Base-by-base conservation (phyloP, 2,797 vertebrate genomes). In the Propithecus perrieri region DNA sequence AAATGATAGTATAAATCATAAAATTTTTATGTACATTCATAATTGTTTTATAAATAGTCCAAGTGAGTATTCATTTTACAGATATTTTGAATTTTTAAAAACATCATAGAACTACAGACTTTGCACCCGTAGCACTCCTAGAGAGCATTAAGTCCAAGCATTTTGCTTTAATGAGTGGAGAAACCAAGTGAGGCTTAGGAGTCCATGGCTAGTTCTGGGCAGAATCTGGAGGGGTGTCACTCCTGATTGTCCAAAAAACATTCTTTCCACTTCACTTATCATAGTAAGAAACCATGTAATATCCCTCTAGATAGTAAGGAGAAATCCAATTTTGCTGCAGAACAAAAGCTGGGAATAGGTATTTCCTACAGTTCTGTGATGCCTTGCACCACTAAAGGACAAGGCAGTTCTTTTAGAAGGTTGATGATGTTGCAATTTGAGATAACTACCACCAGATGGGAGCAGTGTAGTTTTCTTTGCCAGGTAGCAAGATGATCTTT, bases 381-480 rank as follows among this genome's bases (percentile, higher is more conserved):
- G 57, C n/a, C 28, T 33, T 22, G 26, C 46, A 83, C 83, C 78
- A 69, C 28, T 26, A 17, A 89, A 94, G 57, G 59, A 48, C 35
- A 76, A 71, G 61, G 53, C 12, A 30, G n/a, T 55, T 59, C 57
- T 80, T 74, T 78, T 2, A 86, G 63, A 46, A 85, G 46, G 63
- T 3, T 38, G 78, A 71, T 9, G 53, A 22, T 28, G 43, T 7
- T 76, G 89, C 75, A 89, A 48, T 95, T 74, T 20, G 61, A 96
- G 96, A 87, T 91, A 96, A 74, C 48, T 35, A 86, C 91, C 97
- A 97, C 94, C 93, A 97, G 96, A 91, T 75, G 97, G 96, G 85
- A 94, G 92, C 67, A 94, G 85, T 65, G 74, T 22, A 38, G 46
- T 72, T 91, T 88, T 88, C 69, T 72, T 35, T 13, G 41, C 53